These are phyloP conservation scores for Phaenicophaeus curvirostris DNA, from an alignment of 2,797 vertebrate species.

Conservation along the genomic window DNA sequence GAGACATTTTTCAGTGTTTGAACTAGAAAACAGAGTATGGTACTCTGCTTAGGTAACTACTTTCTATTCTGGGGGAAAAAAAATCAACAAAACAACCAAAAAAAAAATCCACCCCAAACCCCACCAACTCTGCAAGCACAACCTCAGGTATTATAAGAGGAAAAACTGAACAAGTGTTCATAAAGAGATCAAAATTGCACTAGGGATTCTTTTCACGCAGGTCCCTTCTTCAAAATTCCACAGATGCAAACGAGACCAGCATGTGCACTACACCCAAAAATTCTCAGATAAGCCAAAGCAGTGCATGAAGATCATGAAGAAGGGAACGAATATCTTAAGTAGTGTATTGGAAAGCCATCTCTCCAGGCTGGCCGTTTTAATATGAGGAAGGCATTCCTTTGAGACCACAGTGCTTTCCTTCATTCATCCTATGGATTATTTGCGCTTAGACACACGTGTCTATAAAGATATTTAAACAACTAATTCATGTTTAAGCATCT, in stretches of 20 bases:
- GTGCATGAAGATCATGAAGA: neutral
- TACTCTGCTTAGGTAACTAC: neutral
- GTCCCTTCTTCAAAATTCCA: neutral
- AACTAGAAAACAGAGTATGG: neutral
- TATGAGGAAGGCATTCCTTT: neutral
- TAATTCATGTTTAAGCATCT: slow-evolving; percentile 47
- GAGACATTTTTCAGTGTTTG: neutral
- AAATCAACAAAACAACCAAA: neutral
- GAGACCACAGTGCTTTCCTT: neutral
- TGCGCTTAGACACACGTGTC: neutral
- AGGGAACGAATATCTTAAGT: neutral
- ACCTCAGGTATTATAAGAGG: neutral
- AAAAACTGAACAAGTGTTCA: neutral
- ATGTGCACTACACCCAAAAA: neutral
- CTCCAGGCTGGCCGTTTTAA: neutral
- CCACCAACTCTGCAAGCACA: neutral
- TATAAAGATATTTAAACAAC: slow-evolving; percentile 58
- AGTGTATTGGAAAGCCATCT: neutral
- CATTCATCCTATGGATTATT: slow-evolving; percentile 41
- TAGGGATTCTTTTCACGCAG: neutral
- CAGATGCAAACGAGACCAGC: neutral
- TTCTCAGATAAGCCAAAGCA: neutral
- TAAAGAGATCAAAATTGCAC: neutral
- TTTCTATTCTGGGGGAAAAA: neutral
- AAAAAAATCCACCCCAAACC: neutral